Evolutionary conservation across 1,140 invertebrate species (phyloP).

Genomic region (Bombus waltoni): DNA sequence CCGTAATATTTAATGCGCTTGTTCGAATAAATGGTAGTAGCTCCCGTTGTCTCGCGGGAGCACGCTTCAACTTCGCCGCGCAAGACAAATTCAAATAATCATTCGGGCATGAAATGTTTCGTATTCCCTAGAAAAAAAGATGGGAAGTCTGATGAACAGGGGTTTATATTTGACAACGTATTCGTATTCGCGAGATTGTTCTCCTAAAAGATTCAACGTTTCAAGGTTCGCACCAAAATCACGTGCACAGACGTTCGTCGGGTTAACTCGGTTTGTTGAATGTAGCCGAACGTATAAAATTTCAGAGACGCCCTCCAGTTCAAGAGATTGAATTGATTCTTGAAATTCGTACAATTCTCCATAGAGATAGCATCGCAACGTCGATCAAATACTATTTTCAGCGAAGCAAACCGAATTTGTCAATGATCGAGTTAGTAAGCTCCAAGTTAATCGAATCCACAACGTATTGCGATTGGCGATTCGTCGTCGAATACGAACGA

Average conservation of each 20-base stretch:
- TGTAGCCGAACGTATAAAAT: not conserved
- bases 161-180: constrained; percentile 17
- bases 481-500: not conserved
- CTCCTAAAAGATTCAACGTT: not conserved
- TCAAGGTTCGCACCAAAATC: not conserved
- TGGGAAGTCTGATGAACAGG: constrained; percentile 1
- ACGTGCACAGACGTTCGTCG: not conserved
- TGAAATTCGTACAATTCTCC: not conserved
- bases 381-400: not conserved
- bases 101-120: constrained; percentile 11
- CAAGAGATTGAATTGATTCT: constrained; percentile 1
- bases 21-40: not conserved
- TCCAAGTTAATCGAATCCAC: constrained; percentile 14
- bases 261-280: not conserved
- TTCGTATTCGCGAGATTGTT: constrained; percentile 29
- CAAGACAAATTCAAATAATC: not conserved
- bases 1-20: not conserved
- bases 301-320: not conserved
- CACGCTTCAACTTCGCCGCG: not conserved
- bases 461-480: not conserved
- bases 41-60: not conserved
- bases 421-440: constrained; percentile 14
- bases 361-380: not conserved
- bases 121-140: not conserved
- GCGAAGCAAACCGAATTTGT: not conserved